Evolutionary conservation across 1,140 invertebrate species (phyloP), one percentile per base, ranked within the genome.

Genomic region (Anastatus disparis): DNA sequence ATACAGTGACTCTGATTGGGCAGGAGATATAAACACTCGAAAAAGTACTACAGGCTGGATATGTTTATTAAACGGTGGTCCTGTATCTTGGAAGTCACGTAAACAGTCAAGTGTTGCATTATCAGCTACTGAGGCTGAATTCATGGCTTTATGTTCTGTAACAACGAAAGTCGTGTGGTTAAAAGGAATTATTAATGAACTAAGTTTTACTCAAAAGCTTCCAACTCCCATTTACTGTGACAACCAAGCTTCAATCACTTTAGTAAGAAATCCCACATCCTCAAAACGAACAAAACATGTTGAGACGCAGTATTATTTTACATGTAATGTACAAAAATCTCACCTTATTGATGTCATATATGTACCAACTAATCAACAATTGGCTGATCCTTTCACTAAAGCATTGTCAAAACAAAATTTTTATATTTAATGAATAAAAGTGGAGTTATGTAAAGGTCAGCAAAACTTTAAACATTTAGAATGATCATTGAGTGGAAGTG

Each of bases 71-170:
- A 71, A 70, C 17, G 74, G 66, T 35, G 71, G 40, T 13, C 29
- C 78, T 10, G 74, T 82, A 64, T 55, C 58, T 6, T 85, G 83
- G 84, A 55, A 20, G 1, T 77, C 75, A 9, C 75, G 78, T 55
- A 78, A 78, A 58, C 85, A 86, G 67, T 68, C 44, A 3, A 78
- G 75, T 26, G 75, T 82, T 15, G 75, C 85, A 13, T 24, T 83
- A 3, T 86, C 82, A 2, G 78, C 77, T 13, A 80, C 78, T 13
- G 84, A 82, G 58, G 63, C 79, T n/a, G 78, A 82, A 55, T 79
- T 75, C 50, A 72, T 83, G 2, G 76, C 77, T 40, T 55, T 59
- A n/a, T 73, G 65, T 22, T 27, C 38, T 12, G 59, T 52, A 13
- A 46, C 58, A 10, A 68, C 48, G n/a, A 31, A 73, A 56, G 13